Base-by-base conservation (phyloP, 2,797 vertebrate genomes). In the Chloroceryle amazona region DNA sequence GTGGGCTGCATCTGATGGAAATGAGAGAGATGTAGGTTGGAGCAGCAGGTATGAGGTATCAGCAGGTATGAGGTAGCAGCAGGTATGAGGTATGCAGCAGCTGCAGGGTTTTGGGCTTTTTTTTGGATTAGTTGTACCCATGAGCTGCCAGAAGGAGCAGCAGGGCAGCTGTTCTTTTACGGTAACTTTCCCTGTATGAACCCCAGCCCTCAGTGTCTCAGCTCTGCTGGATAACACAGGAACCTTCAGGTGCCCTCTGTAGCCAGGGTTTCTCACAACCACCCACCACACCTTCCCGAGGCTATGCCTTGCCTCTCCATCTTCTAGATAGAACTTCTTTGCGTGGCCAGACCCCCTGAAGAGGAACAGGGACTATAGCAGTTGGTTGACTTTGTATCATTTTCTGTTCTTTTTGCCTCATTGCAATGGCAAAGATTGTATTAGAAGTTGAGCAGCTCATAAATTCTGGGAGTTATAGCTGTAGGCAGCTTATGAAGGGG, bases 381-480 rank as follows among this genome's bases (percentile, higher is more conserved):
- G 89, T 20, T 63, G 49, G 28, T 18, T 91, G 82, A 16, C 65
- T 93, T 95, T 73, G 67, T 42, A 74, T 60, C 8, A 0, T 80
- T 96, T 94, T 41, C 88, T 20, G 33, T 66, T 93, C 63, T 68
- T 91, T 94, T 94, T 96, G 71, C 71, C 71, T 96, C 62, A 78
- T 95, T 95, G 73, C 83, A 66, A 41, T 88, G 93, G 93, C 72
- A 91, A 95, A 93, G 92, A 71, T 70, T 89, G 4, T 81, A 84
- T 97, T 95, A 89, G 75, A 79, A 89, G 86, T 49, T 46, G 82
- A 97, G 78, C 72, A 73, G 74, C n/a, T 97, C 85, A 75, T 96
- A 94, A 93, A 93, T 95, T 96, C 94, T 66, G 66, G 87, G 84
- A 97, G 79, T 96, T 92, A 88, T 89, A 85, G 96, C 97, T 97